Evolutionary conservation across 2,888 invertebrate species (phyloP), one percentile per base, ranked within the genome.

Genomic region (Toxonevra muliebris): DNA sequence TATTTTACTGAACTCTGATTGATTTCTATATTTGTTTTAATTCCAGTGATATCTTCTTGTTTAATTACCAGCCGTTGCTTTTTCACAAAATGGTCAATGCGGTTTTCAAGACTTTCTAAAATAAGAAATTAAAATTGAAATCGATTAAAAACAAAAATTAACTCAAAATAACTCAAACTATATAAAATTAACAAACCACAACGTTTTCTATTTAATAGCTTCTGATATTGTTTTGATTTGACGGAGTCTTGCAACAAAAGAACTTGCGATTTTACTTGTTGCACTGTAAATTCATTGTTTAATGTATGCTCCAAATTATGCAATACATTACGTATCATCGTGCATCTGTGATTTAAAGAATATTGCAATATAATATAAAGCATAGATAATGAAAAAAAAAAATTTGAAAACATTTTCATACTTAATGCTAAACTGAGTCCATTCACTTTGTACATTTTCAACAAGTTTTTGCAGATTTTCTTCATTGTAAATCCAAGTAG

Each of bases 91-190:
- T 93, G 90, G 75, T 92, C 88, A 61, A 95, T 91, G 74, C 91
- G 89, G 76, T 92, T 91, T 85, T 95, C 94, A 71, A 96, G 86
- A 77, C 93, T 94, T 53, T 91, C 95, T 95, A n/a, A 20, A n/a
- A 20, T 42, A 48, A 60, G 40, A 40, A 48, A n/a, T 30, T 13
- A 13, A n/a, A 55, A 12, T n/a, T n/a, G n/a, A n/a, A 20, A 55
- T 17, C 13, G n/a, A n/a, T n/a, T n/a, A 40, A 45, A 9, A 40
- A 43, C 43, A 19, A 48, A n/a, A n/a, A 19, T 13, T 48, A 55
- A 53, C 11, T 30, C 40, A 30, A 55, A n/a, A 10, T 30, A 30
- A 13, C 1, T 45, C 12, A 11, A 61, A 62, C 13, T 45, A 45
- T 45, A 60, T 48, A 50, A 13, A 59, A 63, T 19, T 20, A 75